A percentile compares a stretch with the other conserved stretches of the same genome.
These are phyloP conservation scores for Dolomedes plantarius DNA, from an alignment of 2,888 invertebrate species.

Conservation along the genomic window DNA sequence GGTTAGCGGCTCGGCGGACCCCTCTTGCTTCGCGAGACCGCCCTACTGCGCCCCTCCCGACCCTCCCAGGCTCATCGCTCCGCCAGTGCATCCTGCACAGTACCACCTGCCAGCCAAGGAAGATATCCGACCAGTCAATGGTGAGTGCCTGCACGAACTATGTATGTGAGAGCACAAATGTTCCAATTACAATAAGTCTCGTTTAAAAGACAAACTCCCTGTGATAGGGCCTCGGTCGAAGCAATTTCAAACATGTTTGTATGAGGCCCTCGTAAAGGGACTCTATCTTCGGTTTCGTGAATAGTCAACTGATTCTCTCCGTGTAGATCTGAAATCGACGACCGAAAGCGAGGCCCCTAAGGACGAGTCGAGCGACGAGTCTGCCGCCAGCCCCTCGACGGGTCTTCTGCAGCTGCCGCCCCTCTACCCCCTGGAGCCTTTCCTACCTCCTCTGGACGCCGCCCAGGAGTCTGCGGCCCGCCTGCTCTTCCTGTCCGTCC, in stretches of 20 bases:
- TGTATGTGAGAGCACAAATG: no score
- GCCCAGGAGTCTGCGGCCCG: conserved; percentile 82
- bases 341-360: conserved; percentile 48
- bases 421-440: conserved; percentile 73
- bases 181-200: no score
- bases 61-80: neutral
- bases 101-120: no score
- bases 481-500: conserved; percentile 85
- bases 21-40: conserved; percentile 71
- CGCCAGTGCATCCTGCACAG: neutral
- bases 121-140: no score
- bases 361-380: conserved; percentile 43
- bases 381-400: conserved; percentile 18
- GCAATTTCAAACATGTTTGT: no score
- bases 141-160: no score
- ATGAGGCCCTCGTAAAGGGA: no score
- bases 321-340: conserved; percentile 61
- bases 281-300: no score
- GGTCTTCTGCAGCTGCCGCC: conserved; percentile 16
- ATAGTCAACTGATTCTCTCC: no score
- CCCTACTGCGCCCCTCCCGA: neutral
- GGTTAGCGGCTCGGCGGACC: conserved; percentile 45
- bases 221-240: no score
- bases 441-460: conserved; percentile 77
- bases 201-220: no score